Evolutionary conservation across 2,113 vertebrate species (phyloP), one percentile per base, ranked within the genome.

Genomic region (Dicrurus megarhynchus): DNA sequence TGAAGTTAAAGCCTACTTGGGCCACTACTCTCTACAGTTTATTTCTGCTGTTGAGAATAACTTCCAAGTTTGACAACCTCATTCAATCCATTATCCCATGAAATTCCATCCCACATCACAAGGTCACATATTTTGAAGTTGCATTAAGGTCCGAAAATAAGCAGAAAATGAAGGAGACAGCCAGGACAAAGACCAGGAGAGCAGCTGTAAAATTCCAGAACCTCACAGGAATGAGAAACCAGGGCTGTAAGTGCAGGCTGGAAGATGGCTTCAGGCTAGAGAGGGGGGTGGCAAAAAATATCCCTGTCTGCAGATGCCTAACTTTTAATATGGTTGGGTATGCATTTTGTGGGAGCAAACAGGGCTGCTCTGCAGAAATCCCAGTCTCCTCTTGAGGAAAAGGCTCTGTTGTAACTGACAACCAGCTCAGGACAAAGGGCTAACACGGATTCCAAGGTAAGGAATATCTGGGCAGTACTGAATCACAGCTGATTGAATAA

Each of bases 41-140:
- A 71, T 63, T 95, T 92, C 83, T 92, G 73, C 50, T 55, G n/a
- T 39, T 90, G 37, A 86, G 39, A 92, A 59, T 85, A 92, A 35
- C 3, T 68, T 79, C n/a, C 37, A 80, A 69, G 44, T 27, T 52
- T 76, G 79, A 94, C 44, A 79, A n/a, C 61, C 21, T 88, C 17
- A 41, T 63, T 79, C 53, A 85, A 71, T 82, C 78, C 78, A 69
- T 96, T 95, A 70, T 74, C 49, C 78, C 60, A 64, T 56, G 73
- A 92, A 92, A 96, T 95, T 89, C 56, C 76, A 87, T 55, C 49
- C 44, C 49, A 52, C 32, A 11, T 55, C 87, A 69, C 50, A 90
- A 50, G 33, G 27, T 32, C 26, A 74, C 41, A 15, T 61, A 60
- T 69, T 83, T 33, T 78, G 50, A 92, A 90, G 59, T 59, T 14